A percentile compares a stretch with the other conserved stretches of the same genome.
These are phyloP conservation scores for Nomada ruficornis DNA, from an alignment of 2,888 invertebrate species.

Conservation along the genomic window DNA sequence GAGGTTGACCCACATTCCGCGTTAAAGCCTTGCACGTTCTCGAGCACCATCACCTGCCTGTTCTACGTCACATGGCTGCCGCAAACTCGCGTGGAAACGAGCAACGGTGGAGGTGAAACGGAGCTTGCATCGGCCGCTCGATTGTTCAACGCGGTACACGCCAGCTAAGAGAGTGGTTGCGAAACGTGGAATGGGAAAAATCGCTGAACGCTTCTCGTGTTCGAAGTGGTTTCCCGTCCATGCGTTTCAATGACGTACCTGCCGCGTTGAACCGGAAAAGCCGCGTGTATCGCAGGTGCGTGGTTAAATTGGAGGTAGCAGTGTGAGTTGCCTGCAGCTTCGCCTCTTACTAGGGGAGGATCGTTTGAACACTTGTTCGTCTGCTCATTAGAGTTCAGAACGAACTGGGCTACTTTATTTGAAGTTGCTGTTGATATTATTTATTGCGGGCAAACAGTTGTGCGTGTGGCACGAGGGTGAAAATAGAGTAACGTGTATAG, in stretches of 20 bases:
- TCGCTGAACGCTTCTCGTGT: background rate
- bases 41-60: constrained; percentile 64
- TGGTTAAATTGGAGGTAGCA: background rate
- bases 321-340: background rate
- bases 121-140: constrained; percentile 33
- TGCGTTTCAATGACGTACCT: background rate
- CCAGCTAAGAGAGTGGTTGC: constrained; percentile 3
- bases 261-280: background rate
- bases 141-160: constrained; percentile 42
- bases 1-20: constrained; percentile 64
- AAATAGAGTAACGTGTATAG: no score
- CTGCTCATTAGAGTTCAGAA: no score
- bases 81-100: constrained; percentile 10
- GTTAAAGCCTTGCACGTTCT: constrained; percentile 43
- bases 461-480: no score
- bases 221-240: constrained; percentile 7
- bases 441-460: no score
- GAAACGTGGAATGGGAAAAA: constrained; percentile 9
- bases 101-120: constrained; percentile 17
- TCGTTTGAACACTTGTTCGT: background rate
- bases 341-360: no score
- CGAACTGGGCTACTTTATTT: no score
- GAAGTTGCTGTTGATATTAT: no score
- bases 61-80: constrained; percentile 51
- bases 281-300: background rate